A percentile compares a stretch with the other conserved stretches of the same genome.
phyloP scores from a whole-genome alignment of 30 jellyfish, hydroid and myxozoan species.

The Morbakka virulenta region DNA sequence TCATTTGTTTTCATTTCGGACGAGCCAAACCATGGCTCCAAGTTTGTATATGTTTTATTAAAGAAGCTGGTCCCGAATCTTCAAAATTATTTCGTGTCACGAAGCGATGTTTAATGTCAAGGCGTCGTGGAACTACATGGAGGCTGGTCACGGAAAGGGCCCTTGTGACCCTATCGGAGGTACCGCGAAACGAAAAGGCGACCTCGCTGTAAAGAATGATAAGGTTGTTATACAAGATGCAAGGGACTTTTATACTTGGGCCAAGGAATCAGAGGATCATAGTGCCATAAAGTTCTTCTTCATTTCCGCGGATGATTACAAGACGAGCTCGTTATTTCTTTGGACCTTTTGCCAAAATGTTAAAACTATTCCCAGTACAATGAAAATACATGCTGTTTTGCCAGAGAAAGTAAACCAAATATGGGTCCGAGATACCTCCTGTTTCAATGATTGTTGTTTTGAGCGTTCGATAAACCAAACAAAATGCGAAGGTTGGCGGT shows the following conservation, averaged over 20 bases:
- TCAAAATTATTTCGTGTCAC: conserved; percentile 10
- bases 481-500: conserved; percentile 1
- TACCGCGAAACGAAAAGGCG: conserved; percentile 15
- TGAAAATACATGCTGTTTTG: not conserved
- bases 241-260: not conserved
- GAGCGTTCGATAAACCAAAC: not conserved
- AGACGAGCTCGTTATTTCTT: not conserved
- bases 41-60: not conserved
- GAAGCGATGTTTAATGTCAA: not conserved
- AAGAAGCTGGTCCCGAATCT: not conserved
- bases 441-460: not conserved
- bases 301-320: not conserved
- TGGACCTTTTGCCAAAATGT: not conserved
- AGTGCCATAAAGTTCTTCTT: not conserved
- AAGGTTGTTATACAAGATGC: conserved; percentile 15
- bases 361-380: not conserved
- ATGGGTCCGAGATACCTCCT: not conserved
- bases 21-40: conserved; percentile 11
- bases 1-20: not conserved
- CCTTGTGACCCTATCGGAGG: conserved; percentile 42
- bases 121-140: conserved; percentile 11
- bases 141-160: conserved; percentile 1
- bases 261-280: not conserved
- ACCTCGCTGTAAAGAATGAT: not conserved
- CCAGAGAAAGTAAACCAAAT: not conserved